phyloP scores from a whole-genome alignment of 2,797 vertebrate species.

The Danio albolineatus region DNA sequence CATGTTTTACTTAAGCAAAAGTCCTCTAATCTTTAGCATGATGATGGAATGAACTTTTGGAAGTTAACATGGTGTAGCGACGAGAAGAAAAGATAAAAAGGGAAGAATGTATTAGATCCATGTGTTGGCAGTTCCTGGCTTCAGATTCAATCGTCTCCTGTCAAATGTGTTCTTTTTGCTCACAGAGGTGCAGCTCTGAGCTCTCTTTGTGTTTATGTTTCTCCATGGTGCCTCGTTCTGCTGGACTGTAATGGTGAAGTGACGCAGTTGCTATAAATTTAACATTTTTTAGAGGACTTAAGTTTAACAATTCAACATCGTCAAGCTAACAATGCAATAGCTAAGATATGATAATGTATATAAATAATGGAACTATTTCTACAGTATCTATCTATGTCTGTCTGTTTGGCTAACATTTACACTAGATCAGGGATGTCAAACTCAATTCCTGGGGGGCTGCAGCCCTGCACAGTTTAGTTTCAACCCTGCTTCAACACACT shows the following conservation, averaged over 20 bases:
- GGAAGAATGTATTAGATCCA: slow-evolving; percentile 7
- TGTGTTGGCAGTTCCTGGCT: slow-evolving; percentile 27
- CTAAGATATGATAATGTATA: background rate
- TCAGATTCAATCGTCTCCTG: slow-evolving; percentile 14
- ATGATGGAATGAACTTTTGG: slow-evolving; percentile 16
- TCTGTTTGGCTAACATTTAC: too few species aligned
- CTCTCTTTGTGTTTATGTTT: slow-evolving; percentile 5
- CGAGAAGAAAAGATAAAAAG: slow-evolving; percentile 9
- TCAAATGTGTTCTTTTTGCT: slow-evolving; percentile 31
- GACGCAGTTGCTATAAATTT: background rate
- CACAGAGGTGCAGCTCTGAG: slow-evolving; percentile 7
- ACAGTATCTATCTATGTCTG: too few species aligned
- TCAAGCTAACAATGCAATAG: background rate
- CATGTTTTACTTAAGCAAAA: background rate
- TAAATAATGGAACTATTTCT: too few species aligned
- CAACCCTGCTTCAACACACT: too few species aligned
- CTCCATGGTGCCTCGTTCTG: slow-evolving; percentile 1
- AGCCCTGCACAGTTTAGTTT: too few species aligned
- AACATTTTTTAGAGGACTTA: background rate
- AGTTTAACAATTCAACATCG: background rate
- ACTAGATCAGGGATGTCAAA: too few species aligned
- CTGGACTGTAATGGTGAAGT: background rate
- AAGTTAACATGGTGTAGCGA: background rate
- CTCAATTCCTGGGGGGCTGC: too few species aligned
- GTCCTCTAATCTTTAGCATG: background rate